A percentile compares a stretch with the other conserved stretches of the same genome.
These are phyloP conservation scores for Micromesistius poutassou DNA, from an alignment of 2,797 vertebrate genomes.

Conservation along the genomic window DNA sequence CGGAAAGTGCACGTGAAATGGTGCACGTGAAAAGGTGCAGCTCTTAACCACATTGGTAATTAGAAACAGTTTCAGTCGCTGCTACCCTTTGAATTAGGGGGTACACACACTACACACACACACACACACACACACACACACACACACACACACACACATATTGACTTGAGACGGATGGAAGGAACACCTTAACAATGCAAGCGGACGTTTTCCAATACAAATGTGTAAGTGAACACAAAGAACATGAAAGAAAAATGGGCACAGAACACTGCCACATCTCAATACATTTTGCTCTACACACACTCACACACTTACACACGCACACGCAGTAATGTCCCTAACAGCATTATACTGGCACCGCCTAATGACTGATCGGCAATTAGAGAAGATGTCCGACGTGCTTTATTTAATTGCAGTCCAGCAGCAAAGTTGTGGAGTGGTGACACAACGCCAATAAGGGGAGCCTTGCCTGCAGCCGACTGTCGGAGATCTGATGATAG, in stretches of 20 bases:
- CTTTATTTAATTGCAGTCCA: conserved; percentile 39
- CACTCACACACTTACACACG: background rate
- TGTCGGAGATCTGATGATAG: conserved; percentile 1
- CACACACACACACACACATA: background rate
- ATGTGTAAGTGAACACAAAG: background rate
- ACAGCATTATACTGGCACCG: conserved; percentile 22
- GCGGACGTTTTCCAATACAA: too few relatives aligned
- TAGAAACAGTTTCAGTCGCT: background rate
- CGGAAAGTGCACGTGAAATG: too few relatives aligned
- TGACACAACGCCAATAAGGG: conserved; percentile 31
- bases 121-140: background rate
- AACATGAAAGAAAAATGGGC: background rate
- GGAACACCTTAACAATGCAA: background rate
- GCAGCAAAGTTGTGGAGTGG: conserved; percentile 30
- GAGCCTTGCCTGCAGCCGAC: background rate
- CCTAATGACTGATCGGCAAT: conserved; percentile 51
- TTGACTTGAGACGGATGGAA: background rate
- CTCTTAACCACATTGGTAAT: background rate
- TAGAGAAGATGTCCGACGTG: conserved; percentile 40
- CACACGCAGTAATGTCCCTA: background rate
- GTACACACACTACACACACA: background rate
- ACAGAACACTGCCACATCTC: background rate
- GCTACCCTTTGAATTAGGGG: background rate
- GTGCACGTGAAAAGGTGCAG: background rate
- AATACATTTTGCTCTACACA: background rate